Evolutionary conservation across 2,797 vertebrate species (phyloP), one percentile per base, ranked within the genome.

Genomic region (Cichlasoma orientale): DNA sequence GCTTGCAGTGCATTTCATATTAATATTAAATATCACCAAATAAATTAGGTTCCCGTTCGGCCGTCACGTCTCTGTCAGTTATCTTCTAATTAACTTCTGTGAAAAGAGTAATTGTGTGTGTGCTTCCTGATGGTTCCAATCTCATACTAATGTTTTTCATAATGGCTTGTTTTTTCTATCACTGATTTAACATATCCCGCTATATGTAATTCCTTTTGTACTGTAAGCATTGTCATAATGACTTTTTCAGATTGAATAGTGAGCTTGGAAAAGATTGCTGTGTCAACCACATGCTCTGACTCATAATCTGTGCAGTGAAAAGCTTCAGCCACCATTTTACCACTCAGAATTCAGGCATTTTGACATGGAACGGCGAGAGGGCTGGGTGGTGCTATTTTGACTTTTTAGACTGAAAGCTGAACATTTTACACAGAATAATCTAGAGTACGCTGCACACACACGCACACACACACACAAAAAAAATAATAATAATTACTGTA

Each of bases 291-390:
- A 88, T 73, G 79, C 84, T 91, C 89, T 94, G 92, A 93, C 86
- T 93, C 93, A 93, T 93, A 92, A 92, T 92, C 90, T 88, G 82
- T 79, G 77, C 85, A 82, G 88, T 86, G 90, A 92, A 92, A 86
- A 89, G 89, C 88, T 88, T 86, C 86, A 82, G 83, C 92, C 92
- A 91, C 92, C 93, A 94, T 94, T 93, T 95, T 92, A 86, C 74
- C 88, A 88, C 90, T 87, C 86, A 78, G 83, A 82, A 89, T 82
- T 69, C 73, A 52, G 87, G 76, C 86, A 86, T 88, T 89, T 72
- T 80, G 86, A 88, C 75, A 86, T 52, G 75, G 44, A 86, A 88
- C 56, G 53, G 13, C 75, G 77, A 44, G 21, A 72, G 13, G 25
- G 19, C 38, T 58, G 23, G 44, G 31, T 4, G 27, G 29, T n/a